phyloP scores from a whole-genome alignment of 2,888 invertebrate genomes.

The Brachypalpus laphriformis region DNA sequence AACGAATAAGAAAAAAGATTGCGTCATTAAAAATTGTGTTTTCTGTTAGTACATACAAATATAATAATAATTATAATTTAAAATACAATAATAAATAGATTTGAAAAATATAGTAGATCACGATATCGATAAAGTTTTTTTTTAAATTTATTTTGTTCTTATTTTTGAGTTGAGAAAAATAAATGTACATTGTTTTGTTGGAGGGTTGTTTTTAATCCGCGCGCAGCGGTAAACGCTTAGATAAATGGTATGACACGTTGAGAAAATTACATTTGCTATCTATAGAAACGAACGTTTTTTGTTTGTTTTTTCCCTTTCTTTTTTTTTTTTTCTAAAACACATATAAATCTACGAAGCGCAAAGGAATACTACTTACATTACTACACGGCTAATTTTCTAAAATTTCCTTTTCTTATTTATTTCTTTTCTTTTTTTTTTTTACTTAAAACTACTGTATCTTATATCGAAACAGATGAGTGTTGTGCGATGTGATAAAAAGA shows the following conservation, averaged over 20 bases:
- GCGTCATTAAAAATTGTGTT: constrained; percentile 60
- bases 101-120: constrained; percentile 72
- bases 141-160: constrained; percentile 26
- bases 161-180: constrained; percentile 28
- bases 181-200: constrained; percentile 61
- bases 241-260: constrained; percentile 72
- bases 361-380: constrained; percentile 71
- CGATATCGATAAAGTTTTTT: constrained; percentile 57
- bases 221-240: constrained; percentile 64
- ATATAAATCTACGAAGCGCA: constrained; percentile 74
- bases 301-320: not conserved
- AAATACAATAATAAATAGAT: constrained; percentile 69
- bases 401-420: constrained; percentile 6
- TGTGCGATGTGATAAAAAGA: constrained; percentile 47
- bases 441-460: constrained; percentile 47
- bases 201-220: constrained; percentile 56
- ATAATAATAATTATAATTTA: constrained; percentile 21
- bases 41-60: constrained; percentile 60
- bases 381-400: constrained; percentile 58
- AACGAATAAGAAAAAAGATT: constrained; percentile 61
- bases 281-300: constrained; percentile 50
- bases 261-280: constrained; percentile 61
- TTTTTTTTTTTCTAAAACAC: constrained; percentile 56
- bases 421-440: constrained; percentile 19
- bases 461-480: constrained; percentile 43